Base-by-base conservation (phyloP, 2,797 vertebrate species). In the Otolemur crassicaudatus region DNA sequence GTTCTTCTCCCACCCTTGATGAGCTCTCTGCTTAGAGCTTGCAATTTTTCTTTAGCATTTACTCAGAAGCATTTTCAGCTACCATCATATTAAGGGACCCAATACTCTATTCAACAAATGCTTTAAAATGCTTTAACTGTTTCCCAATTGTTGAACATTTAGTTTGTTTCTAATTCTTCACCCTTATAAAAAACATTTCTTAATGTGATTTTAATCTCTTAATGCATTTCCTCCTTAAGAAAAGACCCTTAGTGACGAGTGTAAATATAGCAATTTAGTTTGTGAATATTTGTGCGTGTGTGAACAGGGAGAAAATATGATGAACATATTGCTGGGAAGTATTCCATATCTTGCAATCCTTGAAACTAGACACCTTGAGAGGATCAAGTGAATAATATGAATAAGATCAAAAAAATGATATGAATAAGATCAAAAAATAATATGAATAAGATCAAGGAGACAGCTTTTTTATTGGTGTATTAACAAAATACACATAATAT, bases 81-180 rank as follows among this genome's bases (percentile, higher is more conserved):
- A 7, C 11, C 75, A 49, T 43, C 34, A 60, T 65, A 37, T 83
- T 77, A 83, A 87, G 10, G 20, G 60, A 61, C 3, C 10, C 31
- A 61, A 73, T 56, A 75, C 14, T 80, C 25, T 81, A 43, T 1
- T 70, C 31, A 61, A 49, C 2, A 43, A 81, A 29, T 58, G 46
- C 43, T 79, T 79, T 92, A 88, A 88, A 79, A 31, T 13, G 1
- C 27, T 46, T 53, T 72, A 73, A 89, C 60, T 91, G 5, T 65
- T 91, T 95, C 34, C 43, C 34, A 86, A n/a, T 61, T 86, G 67
- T 9, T 90, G 76, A 76, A 95, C 22, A 67, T 85, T 83, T 61
- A 46, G 19, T 53, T 49, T 37, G 34, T 90, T 80, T 80, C 58
- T 46, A 61, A 43, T 67, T 67, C 40, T 90, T 60, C 17, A 43